phyloP scores from a whole-genome alignment of 2,888 invertebrate genomes.

The Patella depressa region DNA sequence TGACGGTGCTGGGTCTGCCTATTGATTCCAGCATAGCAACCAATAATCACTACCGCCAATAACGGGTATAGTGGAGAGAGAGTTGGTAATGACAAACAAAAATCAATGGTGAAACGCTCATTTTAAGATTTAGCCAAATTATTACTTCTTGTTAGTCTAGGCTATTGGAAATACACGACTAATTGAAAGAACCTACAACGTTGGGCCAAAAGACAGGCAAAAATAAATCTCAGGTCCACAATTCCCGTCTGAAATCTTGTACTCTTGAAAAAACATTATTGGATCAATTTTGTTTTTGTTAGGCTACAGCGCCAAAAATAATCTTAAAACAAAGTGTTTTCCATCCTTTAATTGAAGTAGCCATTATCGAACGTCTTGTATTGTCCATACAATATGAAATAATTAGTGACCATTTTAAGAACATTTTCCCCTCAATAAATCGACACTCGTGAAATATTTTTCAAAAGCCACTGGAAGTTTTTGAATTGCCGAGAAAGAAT shows the following conservation, averaged over 20 bases:
- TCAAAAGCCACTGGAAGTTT: neutral
- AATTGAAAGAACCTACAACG: conserved; percentile 6
- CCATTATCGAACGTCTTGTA: neutral
- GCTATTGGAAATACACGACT: conserved; percentile 9
- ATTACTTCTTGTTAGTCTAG: conserved; percentile 22
- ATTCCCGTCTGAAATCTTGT: neutral
- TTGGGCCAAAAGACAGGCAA: neutral
- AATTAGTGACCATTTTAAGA: neutral
- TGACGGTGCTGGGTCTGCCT: conserved; percentile 30
- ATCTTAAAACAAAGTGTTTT: conserved; percentile 8
- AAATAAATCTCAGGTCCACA: neutral
- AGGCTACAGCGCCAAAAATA: neutral
- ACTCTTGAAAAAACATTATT: no score
- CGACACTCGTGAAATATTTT: no score
- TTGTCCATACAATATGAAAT: conserved; percentile 9
- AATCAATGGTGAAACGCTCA: conserved; percentile 41
- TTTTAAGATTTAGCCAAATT: conserved; percentile 34
- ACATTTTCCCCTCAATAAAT: no score
- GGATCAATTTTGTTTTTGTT: no score
- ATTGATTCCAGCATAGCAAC: conserved; percentile 45
- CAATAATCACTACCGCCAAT: conserved; percentile 36
- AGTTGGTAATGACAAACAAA: conserved; percentile 37
- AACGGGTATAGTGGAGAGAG: conserved; percentile 30
- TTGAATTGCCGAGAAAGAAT: conserved; percentile 3
- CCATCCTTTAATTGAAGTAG: neutral